Conservation (phyloP, 2,888 invertebrate genomes). For the Andrena dorsata region DNA sequence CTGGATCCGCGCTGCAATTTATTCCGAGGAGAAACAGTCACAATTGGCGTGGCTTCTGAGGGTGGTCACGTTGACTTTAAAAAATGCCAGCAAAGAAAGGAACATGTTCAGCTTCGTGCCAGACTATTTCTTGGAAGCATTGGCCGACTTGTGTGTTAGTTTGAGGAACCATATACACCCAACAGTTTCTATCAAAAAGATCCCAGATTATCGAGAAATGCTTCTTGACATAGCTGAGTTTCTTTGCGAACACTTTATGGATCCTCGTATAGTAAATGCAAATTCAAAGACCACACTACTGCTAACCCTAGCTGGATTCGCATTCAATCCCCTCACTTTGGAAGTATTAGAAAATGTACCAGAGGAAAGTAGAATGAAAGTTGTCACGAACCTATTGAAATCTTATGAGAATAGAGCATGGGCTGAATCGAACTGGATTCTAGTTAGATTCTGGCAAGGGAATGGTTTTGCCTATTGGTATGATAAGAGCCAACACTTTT, state of each 20-base stretch:
- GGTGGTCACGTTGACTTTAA: slow-evolving; percentile 87
- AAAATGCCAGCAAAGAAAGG: slow-evolving; percentile 87
- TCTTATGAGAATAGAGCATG: slow-evolving; percentile 93
- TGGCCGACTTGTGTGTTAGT: slow-evolving; percentile 88
- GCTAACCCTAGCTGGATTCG: slow-evolving; percentile 91
- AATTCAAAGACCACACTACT: slow-evolving; percentile 92
- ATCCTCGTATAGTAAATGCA: slow-evolving; percentile 90
- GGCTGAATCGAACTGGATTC: slow-evolving; percentile 95
- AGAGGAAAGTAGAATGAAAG: slow-evolving; percentile 87
- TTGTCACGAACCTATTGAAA: slow-evolving; percentile 90
- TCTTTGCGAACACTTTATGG: slow-evolving; percentile 91
- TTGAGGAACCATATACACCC: slow-evolving; percentile 89
- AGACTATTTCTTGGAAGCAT: slow-evolving; percentile 90
- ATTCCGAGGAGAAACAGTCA: slow-evolving; percentile 88
- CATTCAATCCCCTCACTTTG: slow-evolving; percentile 90
- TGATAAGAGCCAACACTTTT: slow-evolving; percentile 86
- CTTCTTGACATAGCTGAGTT: slow-evolving; percentile 90
- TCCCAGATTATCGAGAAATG: slow-evolving; percentile 87
- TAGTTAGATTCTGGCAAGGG: slow-evolving; percentile 94
- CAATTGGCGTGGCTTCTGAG: slow-evolving; percentile 88
- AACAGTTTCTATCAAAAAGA: slow-evolving; percentile 87
- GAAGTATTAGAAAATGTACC: slow-evolving; percentile 90
- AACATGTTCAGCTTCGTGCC: slow-evolving; percentile 90
- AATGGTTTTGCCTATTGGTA: slow-evolving; percentile 92
- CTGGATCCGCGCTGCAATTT: slow-evolving; percentile 89